Evolutionary conservation across 2,113 vertebrate species (phyloP), one percentile per base, ranked within the genome.

Genomic region (Panurus biarmicus): DNA sequence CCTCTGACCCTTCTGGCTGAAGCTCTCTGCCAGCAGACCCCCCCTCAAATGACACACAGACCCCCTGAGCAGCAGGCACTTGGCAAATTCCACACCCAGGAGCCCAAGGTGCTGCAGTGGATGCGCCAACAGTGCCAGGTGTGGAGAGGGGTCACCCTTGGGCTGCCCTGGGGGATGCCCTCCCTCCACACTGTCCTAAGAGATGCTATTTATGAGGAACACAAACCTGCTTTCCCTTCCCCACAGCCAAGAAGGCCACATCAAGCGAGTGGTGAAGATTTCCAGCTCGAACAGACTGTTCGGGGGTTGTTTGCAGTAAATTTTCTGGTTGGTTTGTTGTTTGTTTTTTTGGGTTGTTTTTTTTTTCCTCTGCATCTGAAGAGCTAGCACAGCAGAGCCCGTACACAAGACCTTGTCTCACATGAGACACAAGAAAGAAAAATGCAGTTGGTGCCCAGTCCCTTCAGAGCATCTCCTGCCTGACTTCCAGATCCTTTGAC

Each of bases 261-360:
- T 3, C 44, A 40, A 92, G 74, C 1, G 17, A 82, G 82, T 1
- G 5, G 16, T 15, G 83, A 89, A 93, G 85, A 69, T 72, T 94
- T 82, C 82, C 94, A 90, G 75, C 82, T 88, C 3, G 33, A 94
- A 79, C 94, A 95, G 95, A 90, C 85, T 95, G 85, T 90, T 57
- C 4, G 79, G 95, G 94, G 93, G 93, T 51, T 95, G 90, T 48
- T 78, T 79, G 86, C 83, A 44, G 82, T 22, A n/a, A 50, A 45
- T 70, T 78, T 62, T 51, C 31, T 45, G 36, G 4, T 5, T 28
- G 42, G 17, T 6, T 31, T 31, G n/a, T 57, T 35, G 24, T 77
- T 64, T 87, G 35, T 26, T 24, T 56, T 31, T 56, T 65, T 38
- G 9, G 28, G 8, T 17, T 26, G 69, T 47, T 73, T 62, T 26